Conservation (phyloP, 2,797 vertebrate species). For the Liparis tanakae region DNA sequence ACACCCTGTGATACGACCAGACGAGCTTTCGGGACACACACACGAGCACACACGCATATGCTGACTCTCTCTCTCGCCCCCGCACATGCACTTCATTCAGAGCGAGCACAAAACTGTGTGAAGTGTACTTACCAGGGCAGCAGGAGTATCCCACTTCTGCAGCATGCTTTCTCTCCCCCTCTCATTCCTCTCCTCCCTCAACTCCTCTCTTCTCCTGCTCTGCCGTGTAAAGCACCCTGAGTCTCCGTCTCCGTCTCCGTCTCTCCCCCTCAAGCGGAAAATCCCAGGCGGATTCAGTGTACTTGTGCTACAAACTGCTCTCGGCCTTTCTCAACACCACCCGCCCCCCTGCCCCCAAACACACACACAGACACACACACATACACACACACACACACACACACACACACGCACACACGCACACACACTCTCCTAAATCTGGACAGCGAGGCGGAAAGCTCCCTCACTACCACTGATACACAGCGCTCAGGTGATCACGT, state of each 20-base stretch:
- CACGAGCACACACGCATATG: conserved; percentile 20
- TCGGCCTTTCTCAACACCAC: conserved; percentile 38
- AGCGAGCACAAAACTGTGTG: conserved; percentile 55
- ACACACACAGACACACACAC: conserved; percentile 22
- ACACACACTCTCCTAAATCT: conserved; percentile 55
- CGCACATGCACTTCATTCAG: conserved; percentile 58
- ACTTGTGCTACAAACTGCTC: conserved; percentile 66
- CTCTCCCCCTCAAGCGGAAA: conserved; percentile 58
- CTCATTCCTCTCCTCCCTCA: conserved; percentile 58
- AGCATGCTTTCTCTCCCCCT: conserved; percentile 62
- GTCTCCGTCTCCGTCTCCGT: conserved; percentile 41
- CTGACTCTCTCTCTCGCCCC: conserved; percentile 30
- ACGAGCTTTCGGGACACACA: conserved; percentile 41
- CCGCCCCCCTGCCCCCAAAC: conserved; percentile 24
- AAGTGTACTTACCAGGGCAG: conserved; percentile 75
- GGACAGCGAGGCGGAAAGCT: conserved; percentile 68
- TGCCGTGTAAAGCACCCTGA: conserved; percentile 58
- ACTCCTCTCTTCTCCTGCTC: conserved; percentile 53
- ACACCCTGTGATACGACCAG: conserved; percentile 59
- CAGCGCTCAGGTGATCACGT: conserved; percentile 63
- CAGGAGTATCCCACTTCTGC: conserved; percentile 70
- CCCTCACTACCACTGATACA: conserved; percentile 72
- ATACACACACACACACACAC: conserved; percentile 32
- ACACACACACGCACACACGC: conserved; percentile 20
- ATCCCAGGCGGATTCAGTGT: conserved; percentile 62